A percentile compares a stretch with the other conserved stretches of the same genome.
Evolutionary conservation across 2,888 invertebrate species (phyloP).

Genomic region (Zhuqinia jingwanae): DNA sequence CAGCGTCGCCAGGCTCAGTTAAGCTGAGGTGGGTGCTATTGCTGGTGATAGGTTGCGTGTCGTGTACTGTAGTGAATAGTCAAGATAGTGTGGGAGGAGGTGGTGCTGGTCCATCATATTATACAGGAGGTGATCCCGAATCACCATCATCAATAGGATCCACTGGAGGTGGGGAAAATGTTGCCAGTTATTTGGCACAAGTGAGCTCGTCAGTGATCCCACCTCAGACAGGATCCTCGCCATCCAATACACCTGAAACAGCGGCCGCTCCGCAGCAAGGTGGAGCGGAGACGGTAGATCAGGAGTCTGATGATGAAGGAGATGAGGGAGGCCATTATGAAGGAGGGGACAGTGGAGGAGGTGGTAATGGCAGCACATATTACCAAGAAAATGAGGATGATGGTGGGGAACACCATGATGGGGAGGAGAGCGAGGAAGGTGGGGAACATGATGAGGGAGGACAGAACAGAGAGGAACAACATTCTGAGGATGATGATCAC

Average conservation of each 20-base stretch:
- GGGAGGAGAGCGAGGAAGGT: slow-evolving; percentile 51
- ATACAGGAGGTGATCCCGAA: slow-evolving; percentile 14
- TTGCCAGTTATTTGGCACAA: slow-evolving; percentile 54
- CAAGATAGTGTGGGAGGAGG: slow-evolving; percentile 60
- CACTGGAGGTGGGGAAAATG: slow-evolving; percentile 52
- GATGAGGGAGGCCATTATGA: slow-evolving; percentile 39
- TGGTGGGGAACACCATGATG: slow-evolving; percentile 56
- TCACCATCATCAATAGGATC: slow-evolving; percentile 24
- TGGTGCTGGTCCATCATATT: slow-evolving; percentile 38
- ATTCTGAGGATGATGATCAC: slow-evolving; percentile 65
- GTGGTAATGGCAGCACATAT: slow-evolving; percentile 54
- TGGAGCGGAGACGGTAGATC: slow-evolving; percentile 59
- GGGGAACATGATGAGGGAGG: slow-evolving; percentile 49
- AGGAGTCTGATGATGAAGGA: slow-evolving; percentile 66
- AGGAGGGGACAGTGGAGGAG: slow-evolving; percentile 40
- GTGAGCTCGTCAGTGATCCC: slow-evolving; percentile 57
- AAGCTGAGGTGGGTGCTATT: slow-evolving; percentile 43
- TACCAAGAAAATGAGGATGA: slow-evolving; percentile 65
- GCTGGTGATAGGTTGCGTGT: slow-evolving; percentile 43
- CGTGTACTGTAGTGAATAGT: slow-evolving; percentile 63
- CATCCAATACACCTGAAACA: neutral
- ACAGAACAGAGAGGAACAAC: slow-evolving; percentile 19
- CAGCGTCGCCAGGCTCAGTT: neutral
- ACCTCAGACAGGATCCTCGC: slow-evolving; percentile 40
- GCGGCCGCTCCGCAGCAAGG: slow-evolving; percentile 21